phyloP scores from a whole-genome alignment of 2,113 vertebrate genomes.

The Tympanuchus pallidicinctus region DNA sequence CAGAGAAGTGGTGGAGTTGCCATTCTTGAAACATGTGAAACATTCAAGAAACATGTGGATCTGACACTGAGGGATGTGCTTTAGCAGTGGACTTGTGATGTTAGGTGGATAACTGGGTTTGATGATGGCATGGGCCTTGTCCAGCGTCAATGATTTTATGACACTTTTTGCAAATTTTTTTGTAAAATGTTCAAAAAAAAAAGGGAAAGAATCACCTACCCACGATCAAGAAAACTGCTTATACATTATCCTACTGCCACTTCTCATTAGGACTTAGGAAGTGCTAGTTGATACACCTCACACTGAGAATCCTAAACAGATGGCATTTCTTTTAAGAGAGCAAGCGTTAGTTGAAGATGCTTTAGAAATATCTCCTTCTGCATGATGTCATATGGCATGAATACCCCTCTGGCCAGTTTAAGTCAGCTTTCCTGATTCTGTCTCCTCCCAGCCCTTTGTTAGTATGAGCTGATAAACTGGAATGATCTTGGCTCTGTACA shows the following conservation, averaged over 20 bases:
- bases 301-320: neutral
- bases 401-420: too few species aligned
- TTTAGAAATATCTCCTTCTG: neutral
- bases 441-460: too few species aligned
- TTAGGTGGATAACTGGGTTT: neutral
- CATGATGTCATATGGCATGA: too few species aligned
- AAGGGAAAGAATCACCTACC: neutral
- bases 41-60: neutral
- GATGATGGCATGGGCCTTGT: neutral
- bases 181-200: neutral
- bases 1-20: neutral
- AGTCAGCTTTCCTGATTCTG: too few species aligned
- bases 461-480: too few species aligned
- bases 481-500: too few species aligned
- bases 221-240: neutral
- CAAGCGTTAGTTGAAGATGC: neutral
- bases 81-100: neutral
- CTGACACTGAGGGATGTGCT: neutral
- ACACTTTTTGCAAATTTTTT: neutral
- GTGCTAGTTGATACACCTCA: neutral
- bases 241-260: neutral
- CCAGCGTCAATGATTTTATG: neutral
- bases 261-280: neutral
- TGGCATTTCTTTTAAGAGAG: neutral
- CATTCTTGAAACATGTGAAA: too few species aligned